These are phyloP conservation scores for Branchinecta lindahli DNA, from an alignment of 1,140 invertebrate species.

Conservation along the genomic window DNA sequence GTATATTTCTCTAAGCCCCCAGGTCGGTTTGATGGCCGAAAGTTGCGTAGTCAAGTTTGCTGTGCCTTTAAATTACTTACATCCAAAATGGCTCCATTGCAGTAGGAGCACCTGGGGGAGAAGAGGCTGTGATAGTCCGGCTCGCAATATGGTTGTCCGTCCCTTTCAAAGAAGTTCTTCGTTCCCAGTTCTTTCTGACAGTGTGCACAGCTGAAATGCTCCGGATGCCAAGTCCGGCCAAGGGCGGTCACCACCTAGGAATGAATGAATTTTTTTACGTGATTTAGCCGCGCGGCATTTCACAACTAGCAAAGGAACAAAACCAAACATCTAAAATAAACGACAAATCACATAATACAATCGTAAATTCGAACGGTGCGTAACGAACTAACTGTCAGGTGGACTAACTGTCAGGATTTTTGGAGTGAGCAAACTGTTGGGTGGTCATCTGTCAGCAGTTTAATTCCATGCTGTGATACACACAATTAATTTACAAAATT, in stretches of 20 bases:
- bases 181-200: constrained; percentile 93
- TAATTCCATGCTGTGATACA: too few species aligned
- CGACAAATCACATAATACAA: constrained; percentile 12
- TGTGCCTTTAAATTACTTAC: constrained; percentile 45
- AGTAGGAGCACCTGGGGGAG: constrained; percentile 93
- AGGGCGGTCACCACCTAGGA: constrained; percentile 75
- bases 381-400: not conserved
- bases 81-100: constrained; percentile 94
- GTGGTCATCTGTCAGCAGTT: too few species aligned
- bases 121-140: constrained; percentile 96
- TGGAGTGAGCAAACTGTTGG: too few species aligned
- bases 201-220: constrained; percentile 94
- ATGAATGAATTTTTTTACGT: constrained; percentile 6
- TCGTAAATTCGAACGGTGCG: not conserved
- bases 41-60: too few species aligned
- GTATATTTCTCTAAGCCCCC: too few species aligned
- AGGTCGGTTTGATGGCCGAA: too few species aligned
- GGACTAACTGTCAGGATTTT: constrained; percentile 15
- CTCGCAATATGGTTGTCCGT: constrained; percentile 93
- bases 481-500: too few species aligned
- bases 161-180: constrained; percentile 95
- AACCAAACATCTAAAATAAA: too few species aligned
- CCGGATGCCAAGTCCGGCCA: constrained; percentile 98
- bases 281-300: constrained; percentile 13
- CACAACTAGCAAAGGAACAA: constrained; percentile 12